These are phyloP conservation scores for Homalodisca vitripennis DNA, from an alignment of 1,140 invertebrate species.

Conservation along the genomic window DNA sequence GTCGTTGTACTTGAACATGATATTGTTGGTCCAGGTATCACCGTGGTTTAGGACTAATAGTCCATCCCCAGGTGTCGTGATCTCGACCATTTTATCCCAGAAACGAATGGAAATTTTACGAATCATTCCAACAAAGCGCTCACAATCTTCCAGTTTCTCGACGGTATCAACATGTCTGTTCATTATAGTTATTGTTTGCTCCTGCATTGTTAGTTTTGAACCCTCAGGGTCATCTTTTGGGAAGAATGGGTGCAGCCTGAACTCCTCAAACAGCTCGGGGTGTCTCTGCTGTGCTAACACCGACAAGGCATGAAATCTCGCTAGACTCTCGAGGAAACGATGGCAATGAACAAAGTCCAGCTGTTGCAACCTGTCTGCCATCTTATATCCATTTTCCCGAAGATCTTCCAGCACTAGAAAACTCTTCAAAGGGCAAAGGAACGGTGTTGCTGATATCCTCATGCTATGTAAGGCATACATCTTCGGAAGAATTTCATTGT, in stretches of 20 bases:
- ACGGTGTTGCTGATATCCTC: slow-evolving; percentile 5
- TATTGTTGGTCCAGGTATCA: slow-evolving; percentile 39
- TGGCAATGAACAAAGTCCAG: slow-evolving; percentile 42
- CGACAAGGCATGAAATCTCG: slow-evolving; percentile 57
- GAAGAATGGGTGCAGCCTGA: not conserved
- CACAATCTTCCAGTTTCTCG: too few relatives aligned
- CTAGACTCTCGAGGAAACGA: slow-evolving; percentile 52
- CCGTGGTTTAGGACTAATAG: slow-evolving; percentile 33
- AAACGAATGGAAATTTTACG: not conserved
- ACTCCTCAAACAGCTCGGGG: slow-evolving; percentile 41
- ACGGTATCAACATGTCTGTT: too few relatives aligned
- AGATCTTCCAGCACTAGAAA: slow-evolving; percentile 33
- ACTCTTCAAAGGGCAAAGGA: slow-evolving; percentile 46
- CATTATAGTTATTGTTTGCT: too few relatives aligned
- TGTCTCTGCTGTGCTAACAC: slow-evolving; percentile 55
- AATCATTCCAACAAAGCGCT: too few relatives aligned
- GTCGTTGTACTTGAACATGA: slow-evolving; percentile 31
- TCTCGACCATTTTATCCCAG: not conserved
- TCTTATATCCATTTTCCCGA: slow-evolving; percentile 12
- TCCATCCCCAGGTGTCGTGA: not conserved
- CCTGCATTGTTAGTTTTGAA: too few relatives aligned
- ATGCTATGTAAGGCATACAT: slow-evolving; percentile 48
- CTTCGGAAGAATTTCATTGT: slow-evolving; percentile 46
- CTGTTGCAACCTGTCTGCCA: slow-evolving; percentile 20
- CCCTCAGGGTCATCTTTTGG: too few relatives aligned